Evolutionary conservation across 2,113 vertebrate species (phyloP).

Genomic region (Myotis davidii): DNA sequence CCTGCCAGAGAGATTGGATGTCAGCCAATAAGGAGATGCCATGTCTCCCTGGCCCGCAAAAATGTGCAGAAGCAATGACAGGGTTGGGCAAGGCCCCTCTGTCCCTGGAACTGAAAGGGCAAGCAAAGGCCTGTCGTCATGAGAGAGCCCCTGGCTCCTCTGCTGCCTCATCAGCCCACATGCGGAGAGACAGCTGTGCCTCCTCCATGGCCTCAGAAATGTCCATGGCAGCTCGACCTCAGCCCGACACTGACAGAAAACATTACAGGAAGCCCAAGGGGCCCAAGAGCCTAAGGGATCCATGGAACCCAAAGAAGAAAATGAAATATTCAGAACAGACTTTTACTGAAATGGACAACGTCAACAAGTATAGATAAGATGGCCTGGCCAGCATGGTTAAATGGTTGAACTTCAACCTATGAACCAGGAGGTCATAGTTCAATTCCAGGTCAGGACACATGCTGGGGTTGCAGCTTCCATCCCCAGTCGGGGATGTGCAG

Average conservation of each 20-base stretch:
- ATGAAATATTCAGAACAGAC: not conserved
- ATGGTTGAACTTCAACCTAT: too few relatives aligned
- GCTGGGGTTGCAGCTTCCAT: too few relatives aligned
- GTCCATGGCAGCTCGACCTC: rapidly evolving
- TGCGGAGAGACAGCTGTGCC: rapidly evolving
- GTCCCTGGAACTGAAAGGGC: not conserved
- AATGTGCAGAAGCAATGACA: not conserved
- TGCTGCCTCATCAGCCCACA: not conserved
- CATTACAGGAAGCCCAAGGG: not conserved
- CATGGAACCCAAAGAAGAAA: not conserved
- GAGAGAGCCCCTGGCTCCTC: not conserved
- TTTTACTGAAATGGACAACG: not conserved
- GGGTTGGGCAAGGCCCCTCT: not conserved
- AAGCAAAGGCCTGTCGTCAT: not conserved
- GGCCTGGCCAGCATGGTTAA: too few relatives aligned
- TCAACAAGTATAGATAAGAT: not conserved
- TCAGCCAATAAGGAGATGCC: not conserved
- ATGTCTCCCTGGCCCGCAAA: not conserved
- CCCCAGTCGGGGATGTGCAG: too few relatives aligned
- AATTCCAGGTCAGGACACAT: too few relatives aligned
- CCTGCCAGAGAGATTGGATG: not conserved
- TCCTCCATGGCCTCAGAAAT: not conserved
- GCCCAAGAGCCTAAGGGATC: not conserved
- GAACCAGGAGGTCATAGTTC: too few relatives aligned
- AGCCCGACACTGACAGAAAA: not conserved